phyloP scores from a whole-genome alignment of 2,113 vertebrate genomes.

The Xenotilapia longispinis region DNA sequence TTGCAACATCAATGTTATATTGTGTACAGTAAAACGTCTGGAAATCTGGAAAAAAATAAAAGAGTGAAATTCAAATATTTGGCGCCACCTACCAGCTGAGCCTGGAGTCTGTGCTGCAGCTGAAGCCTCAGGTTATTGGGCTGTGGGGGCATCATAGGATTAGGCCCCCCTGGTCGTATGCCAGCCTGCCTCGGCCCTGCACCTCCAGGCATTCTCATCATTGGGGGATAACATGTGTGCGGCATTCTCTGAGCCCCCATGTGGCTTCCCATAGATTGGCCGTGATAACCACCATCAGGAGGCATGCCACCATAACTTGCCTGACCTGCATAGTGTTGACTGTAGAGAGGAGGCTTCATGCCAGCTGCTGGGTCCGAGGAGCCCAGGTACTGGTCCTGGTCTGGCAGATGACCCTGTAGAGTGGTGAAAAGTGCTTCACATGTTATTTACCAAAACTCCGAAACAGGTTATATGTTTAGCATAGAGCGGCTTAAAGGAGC shows the following conservation, averaged over 20 bases:
- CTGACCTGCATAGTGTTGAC: conserved; percentile 78
- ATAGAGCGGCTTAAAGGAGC: not conserved
- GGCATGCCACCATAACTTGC: conserved; percentile 78
- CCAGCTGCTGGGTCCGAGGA: conserved; percentile 70
- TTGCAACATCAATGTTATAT: not conserved
- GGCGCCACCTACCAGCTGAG: conserved; percentile 36
- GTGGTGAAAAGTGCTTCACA: not conserved
- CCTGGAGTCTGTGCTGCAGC: conserved; percentile 64
- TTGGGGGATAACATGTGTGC: conserved; percentile 72
- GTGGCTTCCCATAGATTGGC: conserved; percentile 32
- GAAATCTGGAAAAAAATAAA: not conserved
- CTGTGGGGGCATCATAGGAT: conserved; percentile 71
- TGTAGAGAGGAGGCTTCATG: conserved; percentile 83
- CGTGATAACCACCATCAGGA: conserved; percentile 79
- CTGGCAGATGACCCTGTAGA: conserved; percentile 79
- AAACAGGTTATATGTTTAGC: not conserved
- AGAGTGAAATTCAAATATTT: not conserved
- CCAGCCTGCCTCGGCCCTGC: conserved; percentile 62
- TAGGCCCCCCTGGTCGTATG: conserved; percentile 75
- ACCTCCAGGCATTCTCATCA: conserved; percentile 80
- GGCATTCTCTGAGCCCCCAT: conserved; percentile 72
- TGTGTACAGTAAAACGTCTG: not conserved
- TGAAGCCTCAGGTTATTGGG: conserved; percentile 72
- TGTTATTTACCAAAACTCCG: not conserved
- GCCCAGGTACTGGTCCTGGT: conserved; percentile 79